These are phyloP conservation scores for Dicyrtomina minuta DNA, from an alignment of 2,888 invertebrate genomes.

Conservation along the genomic window DNA sequence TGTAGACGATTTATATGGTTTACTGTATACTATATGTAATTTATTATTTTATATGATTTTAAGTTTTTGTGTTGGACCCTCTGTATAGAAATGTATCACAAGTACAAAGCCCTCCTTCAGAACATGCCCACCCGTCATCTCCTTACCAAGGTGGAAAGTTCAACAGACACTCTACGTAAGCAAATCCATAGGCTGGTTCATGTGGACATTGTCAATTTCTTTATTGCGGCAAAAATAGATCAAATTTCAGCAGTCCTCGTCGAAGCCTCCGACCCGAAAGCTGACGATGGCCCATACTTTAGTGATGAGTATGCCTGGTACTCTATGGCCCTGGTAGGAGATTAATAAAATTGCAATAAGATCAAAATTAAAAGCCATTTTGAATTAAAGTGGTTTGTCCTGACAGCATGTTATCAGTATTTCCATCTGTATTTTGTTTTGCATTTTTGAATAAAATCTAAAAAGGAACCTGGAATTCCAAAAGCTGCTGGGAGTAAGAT, in stretches of 20 bases:
- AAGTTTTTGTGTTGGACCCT: too few relatives aligned
- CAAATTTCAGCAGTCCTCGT: conserved; percentile 46
- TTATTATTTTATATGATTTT: not conserved
- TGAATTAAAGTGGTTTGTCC: too few relatives aligned
- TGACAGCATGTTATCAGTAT: too few relatives aligned
- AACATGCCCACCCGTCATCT: conserved; percentile 89
- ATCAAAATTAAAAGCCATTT: too few relatives aligned
- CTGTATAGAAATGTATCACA: conserved; percentile 92
- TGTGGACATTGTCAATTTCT: conserved; percentile 85
- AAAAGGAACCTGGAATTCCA: not conserved
- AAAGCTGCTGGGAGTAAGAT: conserved; percentile 39
- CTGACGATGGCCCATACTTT: conserved; percentile 62
- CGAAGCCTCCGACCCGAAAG: conserved; percentile 41
- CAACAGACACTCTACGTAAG: conserved; percentile 61
- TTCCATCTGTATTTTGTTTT: too few relatives aligned
- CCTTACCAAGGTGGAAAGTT: conserved; percentile 62
- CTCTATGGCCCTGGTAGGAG: conserved; percentile 67
- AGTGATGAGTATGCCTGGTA: conserved; percentile 86
- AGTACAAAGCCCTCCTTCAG: conserved; percentile 84
- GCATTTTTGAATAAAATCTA: not conserved
- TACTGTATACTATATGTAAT: not conserved
- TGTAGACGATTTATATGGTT: too few relatives aligned
- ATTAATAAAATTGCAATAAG: not conserved
- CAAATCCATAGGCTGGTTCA: conserved; percentile 74
- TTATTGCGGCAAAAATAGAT: conserved; percentile 67